Conservation (phyloP, 1,140 invertebrate species). For the Penaeus chinensis region DNA sequence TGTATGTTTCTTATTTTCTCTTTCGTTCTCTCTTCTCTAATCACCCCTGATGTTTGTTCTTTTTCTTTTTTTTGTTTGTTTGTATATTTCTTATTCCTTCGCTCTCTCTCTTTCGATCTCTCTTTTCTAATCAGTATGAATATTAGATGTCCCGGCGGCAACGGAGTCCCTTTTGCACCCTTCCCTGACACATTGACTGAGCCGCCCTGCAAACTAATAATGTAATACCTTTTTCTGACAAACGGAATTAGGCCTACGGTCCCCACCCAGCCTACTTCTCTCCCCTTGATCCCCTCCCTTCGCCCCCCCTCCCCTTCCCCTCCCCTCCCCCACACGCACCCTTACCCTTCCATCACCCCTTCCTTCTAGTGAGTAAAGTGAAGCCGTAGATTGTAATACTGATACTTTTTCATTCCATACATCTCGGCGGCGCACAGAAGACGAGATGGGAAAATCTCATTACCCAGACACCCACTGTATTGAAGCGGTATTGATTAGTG, state of each 20-base stretch:
- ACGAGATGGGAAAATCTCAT: slow-evolving; percentile 24
- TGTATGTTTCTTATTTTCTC: neutral
- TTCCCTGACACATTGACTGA: neutral
- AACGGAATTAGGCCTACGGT: neutral
- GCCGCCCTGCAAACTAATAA: slow-evolving; percentile 3
- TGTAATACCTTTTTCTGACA: slow-evolving; percentile 16
- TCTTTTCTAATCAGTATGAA: slow-evolving; percentile 9
- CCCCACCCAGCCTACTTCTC: neutral
- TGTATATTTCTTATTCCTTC: neutral
- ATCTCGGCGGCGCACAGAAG: no score
- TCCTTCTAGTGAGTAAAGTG: neutral
- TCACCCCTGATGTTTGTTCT: neutral
- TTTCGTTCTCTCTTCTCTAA: neutral
- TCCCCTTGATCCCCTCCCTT: neutral
- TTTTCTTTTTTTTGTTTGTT: no score
- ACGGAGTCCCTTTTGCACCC: neutral
- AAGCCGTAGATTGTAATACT: no score
- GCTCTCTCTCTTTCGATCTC: slow-evolving; percentile 27
- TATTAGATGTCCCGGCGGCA: neutral
- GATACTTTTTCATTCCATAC: no score
- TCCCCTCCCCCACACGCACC: neutral
- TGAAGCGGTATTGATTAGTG: slow-evolving; percentile 53
- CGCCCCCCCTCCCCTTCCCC: neutral
- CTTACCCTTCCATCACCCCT: neutral
- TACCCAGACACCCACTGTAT: slow-evolving; percentile 16